Conservation (phyloP, 2,888 invertebrate genomes). For the Macrosiphum euphorbiae region DNA sequence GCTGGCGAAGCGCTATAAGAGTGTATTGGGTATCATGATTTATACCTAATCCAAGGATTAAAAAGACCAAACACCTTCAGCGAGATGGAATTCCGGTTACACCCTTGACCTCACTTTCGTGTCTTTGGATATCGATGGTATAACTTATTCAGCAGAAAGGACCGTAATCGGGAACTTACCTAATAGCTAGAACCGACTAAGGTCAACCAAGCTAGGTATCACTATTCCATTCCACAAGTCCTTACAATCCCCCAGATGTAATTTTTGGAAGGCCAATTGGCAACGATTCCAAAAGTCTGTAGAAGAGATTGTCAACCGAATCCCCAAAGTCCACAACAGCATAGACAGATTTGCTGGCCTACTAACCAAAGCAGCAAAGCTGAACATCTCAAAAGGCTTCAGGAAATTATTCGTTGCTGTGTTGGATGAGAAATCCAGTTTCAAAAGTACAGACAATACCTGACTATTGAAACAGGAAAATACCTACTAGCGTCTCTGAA, state of each 20-base stretch:
- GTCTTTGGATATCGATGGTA: neutral
- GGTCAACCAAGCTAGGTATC: neutral
- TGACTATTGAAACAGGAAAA: neutral
- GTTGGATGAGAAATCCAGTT: neutral
- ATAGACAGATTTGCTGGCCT: neutral
- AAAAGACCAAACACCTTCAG: constrained; percentile 29
- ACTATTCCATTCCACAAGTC: neutral
- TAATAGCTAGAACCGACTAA: neutral
- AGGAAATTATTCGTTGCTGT: neutral
- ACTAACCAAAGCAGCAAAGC: constrained; percentile 11
- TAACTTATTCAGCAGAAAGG: constrained; percentile 14
- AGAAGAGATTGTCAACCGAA: constrained; percentile 8
- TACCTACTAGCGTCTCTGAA: neutral
- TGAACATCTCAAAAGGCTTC: neutral
- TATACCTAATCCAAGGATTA: constrained; percentile 16
- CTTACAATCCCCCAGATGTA: neutral
- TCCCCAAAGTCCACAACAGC: constrained; percentile 15
- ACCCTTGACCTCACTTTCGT: constrained; percentile 28
- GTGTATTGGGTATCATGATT: constrained; percentile 18
- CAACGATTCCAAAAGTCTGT: constrained; percentile 20
- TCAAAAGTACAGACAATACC: constrained; percentile 32
- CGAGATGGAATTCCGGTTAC: constrained; percentile 11
- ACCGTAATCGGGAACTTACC: neutral
- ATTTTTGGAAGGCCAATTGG: neutral
- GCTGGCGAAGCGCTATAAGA: constrained; percentile 19